Evolutionary conservation across 2,888 invertebrate species (phyloP).

Genomic region (Cheilosia pagana): DNA sequence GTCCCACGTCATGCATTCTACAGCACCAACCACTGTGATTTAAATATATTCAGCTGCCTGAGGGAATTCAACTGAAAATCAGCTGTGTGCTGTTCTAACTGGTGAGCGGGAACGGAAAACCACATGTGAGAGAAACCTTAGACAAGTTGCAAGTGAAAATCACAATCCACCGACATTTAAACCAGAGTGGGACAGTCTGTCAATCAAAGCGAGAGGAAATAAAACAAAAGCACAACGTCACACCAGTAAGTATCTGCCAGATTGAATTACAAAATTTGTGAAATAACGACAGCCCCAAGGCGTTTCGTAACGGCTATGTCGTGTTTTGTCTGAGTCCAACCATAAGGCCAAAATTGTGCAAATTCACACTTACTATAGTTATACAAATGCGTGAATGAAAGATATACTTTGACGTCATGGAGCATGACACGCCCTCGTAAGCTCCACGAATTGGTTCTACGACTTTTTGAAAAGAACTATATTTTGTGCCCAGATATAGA

Average conservation of each 20-base stretch:
- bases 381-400: slow-evolving; percentile 32
- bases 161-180: slow-evolving; percentile 34
- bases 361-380: slow-evolving; percentile 24
- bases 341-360: slow-evolving; percentile 34
- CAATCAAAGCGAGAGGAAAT: slow-evolving; percentile 45
- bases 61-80: slow-evolving; percentile 54
- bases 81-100: slow-evolving; percentile 28
- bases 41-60: slow-evolving; percentile 6
- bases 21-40: slow-evolving; percentile 6
- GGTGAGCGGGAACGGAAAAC: slow-evolving; percentile 21
- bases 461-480: slow-evolving; percentile 5
- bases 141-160: slow-evolving; percentile 52
- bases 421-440: slow-evolving; percentile 65
- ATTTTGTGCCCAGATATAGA: slow-evolving; percentile 1
- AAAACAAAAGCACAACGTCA: slow-evolving; percentile 56
- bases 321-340: slow-evolving; percentile 15
- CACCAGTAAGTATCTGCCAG: slow-evolving; percentile 32
- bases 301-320: slow-evolving; percentile 47
- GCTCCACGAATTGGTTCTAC: slow-evolving; percentile 39
- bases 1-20: slow-evolving; percentile 31
- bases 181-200: slow-evolving; percentile 15
- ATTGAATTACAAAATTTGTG: slow-evolving; percentile 57
- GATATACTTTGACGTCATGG: slow-evolving; percentile 67
- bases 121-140: slow-evolving; percentile 60
- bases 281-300: slow-evolving; percentile 7